Conservation (phyloP, 2,113 vertebrate species). For the Chloropsis cyanopogon region DNA sequence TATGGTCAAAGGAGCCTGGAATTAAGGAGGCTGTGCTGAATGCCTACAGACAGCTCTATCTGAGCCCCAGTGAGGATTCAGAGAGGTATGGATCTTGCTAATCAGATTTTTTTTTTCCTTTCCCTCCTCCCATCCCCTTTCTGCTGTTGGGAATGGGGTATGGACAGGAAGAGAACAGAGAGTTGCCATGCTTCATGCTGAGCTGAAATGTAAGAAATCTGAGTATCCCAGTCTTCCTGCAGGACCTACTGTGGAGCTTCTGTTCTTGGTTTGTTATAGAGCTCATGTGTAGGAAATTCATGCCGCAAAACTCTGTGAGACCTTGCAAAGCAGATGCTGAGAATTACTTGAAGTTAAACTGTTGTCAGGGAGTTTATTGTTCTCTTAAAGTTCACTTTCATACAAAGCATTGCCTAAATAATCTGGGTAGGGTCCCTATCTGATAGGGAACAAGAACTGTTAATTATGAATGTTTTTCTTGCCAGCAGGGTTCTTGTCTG, state of each 20-base stretch:
- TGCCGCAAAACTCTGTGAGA: not conserved
- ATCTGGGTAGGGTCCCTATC: not conserved
- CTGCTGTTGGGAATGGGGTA: not conserved
- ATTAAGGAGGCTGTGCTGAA: conserved; percentile 91
- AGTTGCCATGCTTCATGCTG: not conserved
- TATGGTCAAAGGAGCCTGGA: conserved; percentile 91
- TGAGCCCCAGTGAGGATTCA: conserved; percentile 80
- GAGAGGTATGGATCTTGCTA: conserved; percentile 73
- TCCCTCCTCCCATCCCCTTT: not conserved
- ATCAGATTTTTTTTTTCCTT: not conserved
- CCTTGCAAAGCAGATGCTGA: not conserved
- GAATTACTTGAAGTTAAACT: not conserved
- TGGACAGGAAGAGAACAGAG: not conserved
- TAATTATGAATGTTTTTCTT: not conserved
- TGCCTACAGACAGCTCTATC: conserved; percentile 88
- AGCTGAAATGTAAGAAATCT: not conserved
- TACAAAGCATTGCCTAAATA: not conserved
- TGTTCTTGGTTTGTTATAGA: not conserved
- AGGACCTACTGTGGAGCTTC: not conserved
- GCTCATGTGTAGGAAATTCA: not conserved
- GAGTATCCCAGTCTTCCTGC: not conserved
- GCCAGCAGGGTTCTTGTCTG: not conserved
- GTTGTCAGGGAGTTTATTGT: not conserved
- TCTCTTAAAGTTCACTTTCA: not conserved
- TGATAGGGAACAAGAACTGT: not conserved